Base-by-base conservation (phyloP, 2,113 vertebrate genomes). In the Gopherus evgoodei region DNA sequence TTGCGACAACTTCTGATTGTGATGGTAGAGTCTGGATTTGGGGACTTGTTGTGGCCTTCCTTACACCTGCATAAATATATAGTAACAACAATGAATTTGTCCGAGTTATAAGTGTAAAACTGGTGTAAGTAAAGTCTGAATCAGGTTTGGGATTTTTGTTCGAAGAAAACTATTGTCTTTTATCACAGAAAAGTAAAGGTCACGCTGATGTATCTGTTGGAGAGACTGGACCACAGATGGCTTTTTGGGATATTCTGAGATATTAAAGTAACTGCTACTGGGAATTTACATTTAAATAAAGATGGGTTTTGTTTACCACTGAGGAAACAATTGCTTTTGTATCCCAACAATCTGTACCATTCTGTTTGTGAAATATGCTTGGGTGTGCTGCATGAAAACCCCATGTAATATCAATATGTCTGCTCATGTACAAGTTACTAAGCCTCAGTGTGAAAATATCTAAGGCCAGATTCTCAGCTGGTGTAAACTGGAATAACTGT, bases 261-360 rank as follows among this genome's bases (percentile, higher is more conserved):
- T 47, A 6, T 53, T 25, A n/a, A 44, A 44, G 12, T 47, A 56
- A 52, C 42, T 62, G 50, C n/a, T 24, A 50, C 56, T 72, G n/a
- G n/a, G 11, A 54, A 81, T 75, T 14, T 21, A n/a, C 5, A 5
- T 75, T 90, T 80, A 35, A 81, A 75, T 5, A 8, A 19, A 72
- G 9, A 1, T 2, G 1, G 6, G 8, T 78, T 52, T 52, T 22
- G 22, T 57, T 80, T 59, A 29, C 50, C 24, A 8, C 5, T 56
- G 57, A 52, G 52, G 50, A 81, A 52, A 83, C 72, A 80, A 54
- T 44, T 13, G 0, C 16, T 50, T 21, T 7, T 16, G 1, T 1
- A 0, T 78, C 29, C 31, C 1, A 3, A 12, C 0, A 2, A 3
- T 35, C 11, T 76, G 38, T 38, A 47, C 62, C 21, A 54, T 24